Evolutionary conservation across 2,797 vertebrate genomes (phyloP), one percentile per base, ranked within the genome.

Genomic region (Tachyglossus aculeatus): DNA sequence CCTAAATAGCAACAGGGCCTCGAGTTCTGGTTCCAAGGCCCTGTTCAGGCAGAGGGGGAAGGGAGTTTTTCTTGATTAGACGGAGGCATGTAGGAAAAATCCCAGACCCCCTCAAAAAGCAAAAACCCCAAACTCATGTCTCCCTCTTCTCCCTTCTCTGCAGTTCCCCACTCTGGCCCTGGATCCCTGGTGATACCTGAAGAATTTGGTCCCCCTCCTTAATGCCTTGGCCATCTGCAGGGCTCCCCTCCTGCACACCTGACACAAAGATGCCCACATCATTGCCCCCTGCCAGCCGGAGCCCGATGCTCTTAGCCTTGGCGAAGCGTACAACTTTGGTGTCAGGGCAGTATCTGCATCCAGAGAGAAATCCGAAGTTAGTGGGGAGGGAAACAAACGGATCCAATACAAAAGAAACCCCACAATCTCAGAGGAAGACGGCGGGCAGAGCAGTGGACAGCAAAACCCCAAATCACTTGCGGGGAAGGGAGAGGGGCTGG

Each of bases 221-320:
- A 89, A 99, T 86, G 1, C 96, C 97, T 81, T 96, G 90, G 9
- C 66, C 77, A 1, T 94, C 94, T 0, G 97, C 97, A 0, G 94
- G 94, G 85, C 97, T 98, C 70, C 95, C 96, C 1, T 94, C 94
- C 78, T 98, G 97, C 74, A 99, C 95, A 0, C 95, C 92, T 0
- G 96, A 95, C 10, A 99, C 96, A 5, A 99, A 99, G 89, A 99
- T 98, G 36, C 98, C 98, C 1, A 97, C 94, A 0, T 99, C 95
- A 0, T 99, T 99, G 29, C 98, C 98, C 0, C 98, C 98, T 0
- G 98, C 95, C 29, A 99, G 94, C 54, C 94, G 94, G 62, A 99
- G 89, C 18, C 98, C 98, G 0, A 98, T 80, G 1, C 88, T 99
- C 58, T 87, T 86, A 48, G 94, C 96, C 80, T 99, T 99, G 71